Evolutionary conservation across 2,888 invertebrate species (phyloP).

Genomic region (Ceraclea dissimilis): DNA sequence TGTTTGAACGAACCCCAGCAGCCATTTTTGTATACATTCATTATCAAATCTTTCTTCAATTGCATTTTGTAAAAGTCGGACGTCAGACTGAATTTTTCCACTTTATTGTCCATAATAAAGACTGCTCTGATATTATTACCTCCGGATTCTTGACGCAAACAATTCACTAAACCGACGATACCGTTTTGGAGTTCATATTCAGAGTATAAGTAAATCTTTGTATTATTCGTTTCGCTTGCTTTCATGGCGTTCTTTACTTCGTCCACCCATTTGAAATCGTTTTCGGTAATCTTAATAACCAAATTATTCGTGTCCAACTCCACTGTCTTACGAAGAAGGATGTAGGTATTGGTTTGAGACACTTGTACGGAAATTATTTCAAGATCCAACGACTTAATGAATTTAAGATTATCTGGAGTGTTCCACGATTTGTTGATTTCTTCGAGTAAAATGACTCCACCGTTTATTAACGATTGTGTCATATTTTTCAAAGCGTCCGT

Average conservation of each 20-base stretch:
- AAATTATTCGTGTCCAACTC: constrained; percentile 37
- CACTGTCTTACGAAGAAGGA: constrained; percentile 56
- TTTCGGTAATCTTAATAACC: constrained; percentile 62
- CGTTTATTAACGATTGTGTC: constrained; percentile 53
- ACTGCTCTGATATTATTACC: constrained; percentile 68
- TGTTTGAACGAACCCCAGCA: constrained; percentile 87
- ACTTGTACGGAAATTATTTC: constrained; percentile 54
- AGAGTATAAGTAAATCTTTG: constrained; percentile 61
- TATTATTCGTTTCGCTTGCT: constrained; percentile 51
- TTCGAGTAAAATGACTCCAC: constrained; percentile 68
- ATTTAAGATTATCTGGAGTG: constrained; percentile 35
- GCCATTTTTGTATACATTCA: constrained; percentile 75
- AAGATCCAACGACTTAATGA: constrained; percentile 40
- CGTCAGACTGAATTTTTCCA: constrained; percentile 51
- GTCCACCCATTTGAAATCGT: constrained; percentile 74
- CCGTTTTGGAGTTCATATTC: constrained; percentile 66
- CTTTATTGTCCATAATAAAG: constrained; percentile 59
- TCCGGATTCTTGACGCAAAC: constrained; percentile 81
- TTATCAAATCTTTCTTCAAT: constrained; percentile 67
- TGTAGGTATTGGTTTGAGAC: constrained; percentile 55
- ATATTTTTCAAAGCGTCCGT: constrained; percentile 49
- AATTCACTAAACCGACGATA: constrained; percentile 82
- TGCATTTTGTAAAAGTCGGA: constrained; percentile 56
- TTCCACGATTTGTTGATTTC: constrained; percentile 49
- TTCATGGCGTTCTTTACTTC: constrained; percentile 67